Base-by-base conservation (phyloP, 2,888 invertebrate species). In the Coremacera marginata region DNA sequence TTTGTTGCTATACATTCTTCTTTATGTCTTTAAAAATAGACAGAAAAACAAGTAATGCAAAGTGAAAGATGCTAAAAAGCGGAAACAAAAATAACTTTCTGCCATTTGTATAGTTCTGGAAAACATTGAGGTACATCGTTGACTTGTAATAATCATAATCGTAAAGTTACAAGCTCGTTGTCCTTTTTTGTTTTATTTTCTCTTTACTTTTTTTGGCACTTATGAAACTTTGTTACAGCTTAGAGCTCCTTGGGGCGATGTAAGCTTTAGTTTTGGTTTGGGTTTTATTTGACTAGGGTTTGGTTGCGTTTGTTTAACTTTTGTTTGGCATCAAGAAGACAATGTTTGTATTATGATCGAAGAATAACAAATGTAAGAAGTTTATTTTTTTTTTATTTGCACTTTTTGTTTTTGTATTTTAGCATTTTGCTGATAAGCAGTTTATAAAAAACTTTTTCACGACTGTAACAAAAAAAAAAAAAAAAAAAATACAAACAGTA, bases 101-200 rank as follows among this genome's bases (percentile, higher is more conserved):
- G 67, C 44, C 37, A 67, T 67, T 67, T 37, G 34, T 7, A n/a
- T 37, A 11, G 16, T 55, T 3, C 57, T 60, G 60, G n/a, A 25
- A 34, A 37, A 60, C 72, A 31, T 72, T 72, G 49, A 72, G 81
- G 78, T 80, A 81, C 79, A 82, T 83, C 83, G 82, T 85, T 82
- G 85, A 85, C 85, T 85, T 85, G 84, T 84, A 84, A 84, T 84
- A 84, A 85, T 84, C 84, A 84, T 84, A 84, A 84, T 85, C 84
- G 84, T 84, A 84, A 84, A 84, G 85, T 84, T 84, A 82, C 84
- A 82, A 85, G 83, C 34, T 67, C 67, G 67, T 67, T 67, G 34
- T 34, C 44, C 67, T 37, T 67, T 67, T 67, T 31, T 22, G 55
- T 22, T n/a, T 22, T 55, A 55, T 55, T 22, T 55, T 22, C 55